phyloP scores from a whole-genome alignment of 2,888 invertebrate genomes.

The Campopleginae sp. region DNA sequence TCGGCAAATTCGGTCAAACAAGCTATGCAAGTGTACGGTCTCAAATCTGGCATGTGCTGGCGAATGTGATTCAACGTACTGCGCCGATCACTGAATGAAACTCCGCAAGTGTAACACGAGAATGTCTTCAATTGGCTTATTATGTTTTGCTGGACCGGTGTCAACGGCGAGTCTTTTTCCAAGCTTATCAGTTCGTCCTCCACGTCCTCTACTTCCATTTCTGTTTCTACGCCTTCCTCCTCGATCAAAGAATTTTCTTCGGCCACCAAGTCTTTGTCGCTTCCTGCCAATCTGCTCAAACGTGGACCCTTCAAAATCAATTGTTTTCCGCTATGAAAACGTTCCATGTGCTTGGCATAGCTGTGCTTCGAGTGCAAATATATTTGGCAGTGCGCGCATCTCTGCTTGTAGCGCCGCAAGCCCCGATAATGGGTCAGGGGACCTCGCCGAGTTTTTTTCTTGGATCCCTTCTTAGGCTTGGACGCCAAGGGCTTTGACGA shows the following conservation, averaged over 20 bases:
- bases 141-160: conserved; percentile 81
- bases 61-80: conserved; percentile 81
- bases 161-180: conserved; percentile 78
- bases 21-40: conserved; percentile 82
- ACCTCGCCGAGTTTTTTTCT: conserved; percentile 76
- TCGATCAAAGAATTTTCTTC: conserved; percentile 64
- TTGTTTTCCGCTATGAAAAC: conserved; percentile 74
- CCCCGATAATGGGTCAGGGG: conserved; percentile 80
- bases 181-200: conserved; percentile 78
- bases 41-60: conserved; percentile 81
- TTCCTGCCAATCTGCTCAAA: background rate
- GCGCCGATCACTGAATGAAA: conserved; percentile 78
- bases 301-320: background rate
- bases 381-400: conserved; percentile 79
- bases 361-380: conserved; percentile 80
- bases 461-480: conserved; percentile 51
- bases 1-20: conserved; percentile 81
- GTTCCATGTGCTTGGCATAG: conserved; percentile 79
- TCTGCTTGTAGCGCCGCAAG: conserved; percentile 76
- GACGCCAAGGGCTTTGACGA: conserved; percentile 59
- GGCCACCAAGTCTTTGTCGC: background rate
- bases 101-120: conserved; percentile 80
- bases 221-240: conserved; percentile 58
- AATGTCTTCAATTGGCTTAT: conserved; percentile 82
- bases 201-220: conserved; percentile 67